Percentiles rank a stretch among this genome's conserved stretches.
These are phyloP conservation scores for Caenorhabditis briggsae DNA, from an alignment of 1,140 invertebrate genomes.

Conservation along the genomic window DNA sequence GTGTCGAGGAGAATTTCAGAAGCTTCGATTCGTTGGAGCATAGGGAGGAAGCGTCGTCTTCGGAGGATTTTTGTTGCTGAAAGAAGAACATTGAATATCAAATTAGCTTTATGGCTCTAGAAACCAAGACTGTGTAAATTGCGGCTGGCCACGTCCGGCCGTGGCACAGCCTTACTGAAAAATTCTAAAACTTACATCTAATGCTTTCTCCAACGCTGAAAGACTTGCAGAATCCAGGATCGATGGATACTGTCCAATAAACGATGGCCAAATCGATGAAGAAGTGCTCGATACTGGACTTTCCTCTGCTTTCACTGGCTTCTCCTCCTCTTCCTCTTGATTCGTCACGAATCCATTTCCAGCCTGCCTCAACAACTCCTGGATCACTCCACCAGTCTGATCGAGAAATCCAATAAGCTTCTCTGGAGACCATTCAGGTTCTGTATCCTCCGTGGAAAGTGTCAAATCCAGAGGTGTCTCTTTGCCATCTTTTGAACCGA, in stretches of 20 bases:
- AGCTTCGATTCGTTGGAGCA: slow-evolving; percentile 63
- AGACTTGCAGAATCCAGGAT: slow-evolving; percentile 68
- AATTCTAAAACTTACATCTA: slow-evolving; percentile 67
- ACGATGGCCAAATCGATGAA: slow-evolving; percentile 61
- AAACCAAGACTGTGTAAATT: neutral
- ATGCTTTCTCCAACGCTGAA: slow-evolving; percentile 68
- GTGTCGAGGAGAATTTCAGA: slow-evolving; percentile 79
- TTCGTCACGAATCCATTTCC: slow-evolving; percentile 43
- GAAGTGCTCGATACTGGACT: neutral
- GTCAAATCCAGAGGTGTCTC: slow-evolving; percentile 59
- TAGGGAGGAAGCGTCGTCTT: slow-evolving; percentile 55
- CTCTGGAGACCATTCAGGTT: slow-evolving; percentile 57
- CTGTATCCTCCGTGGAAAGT: slow-evolving; percentile 12
- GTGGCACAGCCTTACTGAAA: too few species aligned
- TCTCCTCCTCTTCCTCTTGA: slow-evolving; percentile 50
- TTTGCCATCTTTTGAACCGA: neutral
- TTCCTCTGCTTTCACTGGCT: slow-evolving; percentile 22
- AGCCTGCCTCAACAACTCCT: slow-evolving; percentile 49
- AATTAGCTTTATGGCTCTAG: too few species aligned
- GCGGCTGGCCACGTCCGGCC: too few species aligned
- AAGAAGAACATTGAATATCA: neutral
- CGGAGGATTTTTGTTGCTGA: slow-evolving; percentile 25
- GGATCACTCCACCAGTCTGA: slow-evolving; percentile 34
- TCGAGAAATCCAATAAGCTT: slow-evolving; percentile 55
- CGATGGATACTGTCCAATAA: slow-evolving; percentile 69